Conservation (phyloP, 2,888 invertebrate species). For the Galerucella calmariensis region DNA sequence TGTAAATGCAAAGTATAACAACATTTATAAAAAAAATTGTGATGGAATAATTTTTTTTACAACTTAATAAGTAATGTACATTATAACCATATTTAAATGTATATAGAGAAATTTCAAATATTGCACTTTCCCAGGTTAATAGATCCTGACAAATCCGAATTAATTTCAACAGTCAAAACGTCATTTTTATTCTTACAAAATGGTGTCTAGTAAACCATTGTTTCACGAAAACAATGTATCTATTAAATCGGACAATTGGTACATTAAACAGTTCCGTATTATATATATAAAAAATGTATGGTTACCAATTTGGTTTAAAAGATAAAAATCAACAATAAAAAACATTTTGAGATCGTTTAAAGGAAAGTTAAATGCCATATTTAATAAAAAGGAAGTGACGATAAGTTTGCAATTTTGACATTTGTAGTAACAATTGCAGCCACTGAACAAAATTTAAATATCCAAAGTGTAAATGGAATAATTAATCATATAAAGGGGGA, state of each 20-base stretch:
- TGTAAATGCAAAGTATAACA: constrained; percentile 15
- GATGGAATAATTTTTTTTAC: constrained; percentile 10
- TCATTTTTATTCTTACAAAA: background rate
- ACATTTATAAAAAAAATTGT: background rate
- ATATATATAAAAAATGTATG: background rate
- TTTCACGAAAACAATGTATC: background rate
- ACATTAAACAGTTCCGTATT: no score
- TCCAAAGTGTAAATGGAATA: no score
- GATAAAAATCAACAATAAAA: background rate
- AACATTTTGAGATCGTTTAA: background rate
- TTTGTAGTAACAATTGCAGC: background rate
- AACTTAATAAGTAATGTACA: background rate
- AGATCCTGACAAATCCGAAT: background rate
- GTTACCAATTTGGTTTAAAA: background rate
- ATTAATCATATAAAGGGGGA: no score
- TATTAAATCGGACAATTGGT: no score
- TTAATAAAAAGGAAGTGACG: no score
- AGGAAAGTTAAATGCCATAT: background rate
- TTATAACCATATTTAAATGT: constrained; percentile 5
- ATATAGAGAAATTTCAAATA: constrained; percentile 12
- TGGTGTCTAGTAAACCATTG: background rate
- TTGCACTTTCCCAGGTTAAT: constrained; percentile 16
- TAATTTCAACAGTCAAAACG: background rate
- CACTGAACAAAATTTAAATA: no score
- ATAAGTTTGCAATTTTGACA: background rate